Evolutionary conservation across 2,888 invertebrate genomes (phyloP).

Genomic region (Andricus quercusramuli): DNA sequence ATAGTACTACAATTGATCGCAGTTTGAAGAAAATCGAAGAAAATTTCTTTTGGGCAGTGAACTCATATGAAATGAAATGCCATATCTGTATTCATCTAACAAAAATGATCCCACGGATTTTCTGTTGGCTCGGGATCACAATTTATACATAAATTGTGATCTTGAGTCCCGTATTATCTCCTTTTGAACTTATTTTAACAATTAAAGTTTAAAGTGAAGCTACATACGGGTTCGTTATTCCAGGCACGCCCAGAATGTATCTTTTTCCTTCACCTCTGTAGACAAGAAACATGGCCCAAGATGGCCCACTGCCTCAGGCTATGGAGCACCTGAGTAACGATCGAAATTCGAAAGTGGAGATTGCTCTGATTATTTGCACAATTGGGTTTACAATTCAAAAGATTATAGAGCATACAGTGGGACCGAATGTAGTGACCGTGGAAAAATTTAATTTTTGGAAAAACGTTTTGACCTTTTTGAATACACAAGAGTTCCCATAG

Average conservation of each 20-base stretch:
- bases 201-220: not conserved
- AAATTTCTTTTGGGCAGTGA: no score
- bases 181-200: not conserved
- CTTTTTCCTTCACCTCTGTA: not conserved
- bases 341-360: not conserved
- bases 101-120: no score
- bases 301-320: conserved; percentile 53
- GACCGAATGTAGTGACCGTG: no score
- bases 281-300: not conserved
- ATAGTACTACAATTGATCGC: no score
- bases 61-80: no score
- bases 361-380: not conserved
- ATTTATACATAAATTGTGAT: no score
- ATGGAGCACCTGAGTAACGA: conserved; percentile 34
- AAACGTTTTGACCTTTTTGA: no score
- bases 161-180: not conserved
- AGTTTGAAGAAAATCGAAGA: no score
- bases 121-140: no score
- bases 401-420: not conserved
- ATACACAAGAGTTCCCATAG: no score
- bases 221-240: not conserved
- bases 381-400: not conserved
- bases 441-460: no score
- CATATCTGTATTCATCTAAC: no score
- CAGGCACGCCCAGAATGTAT: not conserved